phyloP scores from a whole-genome alignment of 2,113 vertebrate species.

The Cacatua alba region DNA sequence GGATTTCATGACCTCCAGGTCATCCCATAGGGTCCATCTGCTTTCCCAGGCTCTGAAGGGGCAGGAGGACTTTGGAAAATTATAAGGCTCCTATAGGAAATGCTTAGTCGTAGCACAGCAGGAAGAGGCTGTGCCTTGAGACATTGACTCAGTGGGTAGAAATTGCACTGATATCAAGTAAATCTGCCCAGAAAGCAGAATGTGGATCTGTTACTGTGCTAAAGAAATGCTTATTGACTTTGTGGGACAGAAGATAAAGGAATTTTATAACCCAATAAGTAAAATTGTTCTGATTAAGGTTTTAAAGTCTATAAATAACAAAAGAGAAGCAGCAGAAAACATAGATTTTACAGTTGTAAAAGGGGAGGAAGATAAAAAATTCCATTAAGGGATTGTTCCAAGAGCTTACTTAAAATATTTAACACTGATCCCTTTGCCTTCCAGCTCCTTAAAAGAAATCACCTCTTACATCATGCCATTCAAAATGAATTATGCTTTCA shows the following conservation, averaged over 20 bases:
- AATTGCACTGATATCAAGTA: neutral
- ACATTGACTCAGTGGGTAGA: neutral
- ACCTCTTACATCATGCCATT: conserved; percentile 12
- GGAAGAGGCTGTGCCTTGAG: neutral
- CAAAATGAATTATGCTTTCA: conserved; percentile 23
- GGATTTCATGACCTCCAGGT: neutral
- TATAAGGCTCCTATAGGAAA: neutral
- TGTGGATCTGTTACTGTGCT: neutral
- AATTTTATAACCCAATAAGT: neutral
- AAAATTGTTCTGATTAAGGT: neutral
- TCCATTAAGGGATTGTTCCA: neutral
- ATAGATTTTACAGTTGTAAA: neutral
- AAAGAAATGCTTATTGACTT: conserved; percentile 8
- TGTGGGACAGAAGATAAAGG: neutral
- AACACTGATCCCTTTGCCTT: neutral
- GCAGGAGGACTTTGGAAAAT: neutral
- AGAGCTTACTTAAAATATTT: conserved; percentile 26
- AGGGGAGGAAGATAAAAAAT: neutral
- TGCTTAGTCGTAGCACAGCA: accelerated
- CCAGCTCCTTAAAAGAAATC: conserved; percentile 35
- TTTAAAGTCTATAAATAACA: neutral
- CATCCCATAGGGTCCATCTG: neutral
- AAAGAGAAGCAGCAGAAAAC: neutral
- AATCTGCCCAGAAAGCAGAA: conserved; percentile 10
- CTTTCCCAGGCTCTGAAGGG: conserved; percentile 26